Conservation (phyloP, 2,888 invertebrate genomes). For the Atrina japonica region DNA sequence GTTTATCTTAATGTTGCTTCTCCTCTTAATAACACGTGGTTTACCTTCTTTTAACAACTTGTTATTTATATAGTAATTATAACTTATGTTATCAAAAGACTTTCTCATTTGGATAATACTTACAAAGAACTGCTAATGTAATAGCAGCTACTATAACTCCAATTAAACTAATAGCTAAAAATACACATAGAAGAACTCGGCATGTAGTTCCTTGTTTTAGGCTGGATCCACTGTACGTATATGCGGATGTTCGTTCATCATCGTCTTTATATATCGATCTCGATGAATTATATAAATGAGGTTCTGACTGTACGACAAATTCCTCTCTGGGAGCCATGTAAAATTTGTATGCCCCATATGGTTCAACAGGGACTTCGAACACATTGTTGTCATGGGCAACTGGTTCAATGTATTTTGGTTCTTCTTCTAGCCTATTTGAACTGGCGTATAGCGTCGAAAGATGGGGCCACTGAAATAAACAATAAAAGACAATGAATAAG, state of each 20-base stretch:
- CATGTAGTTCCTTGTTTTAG: conserved; percentile 53
- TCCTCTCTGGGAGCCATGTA: conserved; percentile 46
- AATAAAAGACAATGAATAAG: no score
- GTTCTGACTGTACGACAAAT: conserved; percentile 25
- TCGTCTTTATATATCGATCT: conserved; percentile 50
- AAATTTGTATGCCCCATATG: conserved; percentile 51
- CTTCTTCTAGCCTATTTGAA: conserved; percentile 53
- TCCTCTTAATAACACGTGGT: no score
- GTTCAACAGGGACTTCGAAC: conserved; percentile 50
- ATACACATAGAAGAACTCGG: conserved; percentile 54
- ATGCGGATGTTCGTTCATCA: conserved; percentile 54
- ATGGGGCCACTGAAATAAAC: conserved; percentile 56
- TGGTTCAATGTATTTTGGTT: conserved; percentile 50
- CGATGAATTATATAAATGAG: conserved; percentile 12
- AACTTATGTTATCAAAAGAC: no score
- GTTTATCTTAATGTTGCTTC: no score
- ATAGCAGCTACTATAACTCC: conserved; percentile 55
- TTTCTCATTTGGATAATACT: no score
- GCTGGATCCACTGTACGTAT: conserved; percentile 49
- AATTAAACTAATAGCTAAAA: conserved; percentile 54
- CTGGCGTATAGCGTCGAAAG: conserved; percentile 56
- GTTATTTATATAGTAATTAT: no score
- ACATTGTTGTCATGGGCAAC: conserved; percentile 55
- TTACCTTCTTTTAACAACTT: no score
- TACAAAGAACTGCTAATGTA: conserved; percentile 56